Evolutionary conservation across 2,797 vertebrate genomes (phyloP), one percentile per base, ranked within the genome.

Genomic region (Argentina silus): DNA sequence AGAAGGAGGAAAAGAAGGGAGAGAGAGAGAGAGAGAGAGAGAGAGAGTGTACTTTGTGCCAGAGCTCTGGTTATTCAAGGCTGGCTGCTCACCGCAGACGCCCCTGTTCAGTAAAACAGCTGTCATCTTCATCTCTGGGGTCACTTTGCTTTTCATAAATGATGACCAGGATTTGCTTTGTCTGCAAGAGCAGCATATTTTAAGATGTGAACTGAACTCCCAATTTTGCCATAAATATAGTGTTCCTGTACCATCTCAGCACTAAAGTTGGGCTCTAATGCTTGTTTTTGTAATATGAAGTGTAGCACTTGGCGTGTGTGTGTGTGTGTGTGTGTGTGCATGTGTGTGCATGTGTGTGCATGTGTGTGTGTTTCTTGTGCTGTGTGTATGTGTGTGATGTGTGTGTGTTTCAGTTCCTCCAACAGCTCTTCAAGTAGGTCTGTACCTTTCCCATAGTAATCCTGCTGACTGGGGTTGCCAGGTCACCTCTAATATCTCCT

Each of bases 401-500:
- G 12, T 67, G 81, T 78, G 63, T 71, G 53, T 51, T 11, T 51
- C 11, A 12, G 50, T 51, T 53, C 75, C 66, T 17, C 43, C 68
- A 60, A 51, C 5, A 59, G 71, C 78, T 23, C 63, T 51, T 27
- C 2, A 82, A 82, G 77, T 82, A 83, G 11, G 67, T 42, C 53
- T 11, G 10, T 55, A 55, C 56, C 51, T 44, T 69, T 55, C 42
- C 36, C 53, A 56, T 57, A 42, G 82, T 91, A 89, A 91, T 91
- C 90, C 83, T 81, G 82, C 89, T 89, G 87, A 90, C 84, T 90
- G 79, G 81, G 78, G 88, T 88, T 61, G 81, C 53, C 81, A 81
- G 83, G 79, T 83, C 84, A 86, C 82, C 88, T 83, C 87, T 85
- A 83, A 85, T 87, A 90, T 86, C 87, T 85, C 55, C 84, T 81